Evolutionary conservation across 2,113 vertebrate genomes (phyloP), one percentile per base, ranked within the genome.

Genomic region (Clupea harengus): DNA sequence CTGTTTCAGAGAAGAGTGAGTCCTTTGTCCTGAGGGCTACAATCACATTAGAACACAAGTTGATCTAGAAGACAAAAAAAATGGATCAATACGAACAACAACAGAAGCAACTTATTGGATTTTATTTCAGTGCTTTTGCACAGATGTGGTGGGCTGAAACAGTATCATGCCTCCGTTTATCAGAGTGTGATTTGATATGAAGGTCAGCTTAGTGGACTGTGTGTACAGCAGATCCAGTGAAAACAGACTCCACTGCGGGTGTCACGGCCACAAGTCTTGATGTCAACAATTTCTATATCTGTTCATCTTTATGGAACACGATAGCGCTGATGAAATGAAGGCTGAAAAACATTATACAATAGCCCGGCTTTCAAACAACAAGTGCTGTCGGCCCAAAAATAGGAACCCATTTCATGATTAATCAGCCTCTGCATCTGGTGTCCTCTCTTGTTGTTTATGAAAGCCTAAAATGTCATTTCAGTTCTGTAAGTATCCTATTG

Each of bases 21-120:
- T 86, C 84, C 88, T 81, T 88, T 47, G 72, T 87, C 64, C 81
- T 85, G 87, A 78, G 81, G 78, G 88, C 86, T 39, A 45, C 60
- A 89, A 89, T 88, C 72, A 80, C 84, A 89, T 89, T 83, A 88
- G 52, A 84, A 54, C 39, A 60, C 64, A 86, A 86, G 88, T 87
- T 89, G 72, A 89, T 83, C 86, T 84, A 13, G 10, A 78, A 28
- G 25, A 78, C 28, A 32, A 39, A 78, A 78, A 75, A 78, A 78
- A 78, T 39, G 72, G 25, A 78, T 78, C 72, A 17, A 78, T 78
- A 78, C 10, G 13, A 78, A 78, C 28, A 39, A 78, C 10, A 4
- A 32, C 72, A 78, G 72, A 78, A 78, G 72, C 72, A 32, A 78
- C 72, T 78, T 78, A 78, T 78, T 78, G 72, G 72, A 78, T 78